These are phyloP conservation scores for Sepioteuthis lessoniana DNA, from an alignment of 2,888 invertebrate genomes.

Conservation along the genomic window DNA sequence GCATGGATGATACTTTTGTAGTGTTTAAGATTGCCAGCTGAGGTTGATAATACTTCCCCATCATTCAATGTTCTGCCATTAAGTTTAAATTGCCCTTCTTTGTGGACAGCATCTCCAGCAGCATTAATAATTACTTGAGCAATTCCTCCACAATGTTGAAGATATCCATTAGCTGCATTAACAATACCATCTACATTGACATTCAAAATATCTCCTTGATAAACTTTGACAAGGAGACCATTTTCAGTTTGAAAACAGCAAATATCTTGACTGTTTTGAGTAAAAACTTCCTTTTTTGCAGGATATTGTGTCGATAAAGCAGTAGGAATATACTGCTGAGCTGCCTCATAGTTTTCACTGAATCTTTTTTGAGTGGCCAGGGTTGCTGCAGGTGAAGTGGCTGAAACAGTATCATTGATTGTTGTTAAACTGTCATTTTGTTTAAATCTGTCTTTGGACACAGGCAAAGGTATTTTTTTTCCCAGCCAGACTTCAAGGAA, in stretches of 20 bases:
- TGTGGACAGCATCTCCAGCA: not conserved
- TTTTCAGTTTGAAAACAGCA: not conserved
- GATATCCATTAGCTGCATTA: not conserved
- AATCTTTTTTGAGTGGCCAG: no score
- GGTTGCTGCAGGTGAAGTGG: not conserved
- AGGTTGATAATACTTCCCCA: slow-evolving; percentile 34
- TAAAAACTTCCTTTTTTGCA: not conserved
- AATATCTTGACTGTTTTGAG: not conserved
- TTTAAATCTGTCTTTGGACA: not conserved
- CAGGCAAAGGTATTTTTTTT: not conserved
- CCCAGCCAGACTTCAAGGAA: not conserved
- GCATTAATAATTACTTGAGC: not conserved
- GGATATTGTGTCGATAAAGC: not conserved
- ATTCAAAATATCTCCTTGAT: not conserved
- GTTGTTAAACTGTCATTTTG: not conserved
- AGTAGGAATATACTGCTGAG: rapidly evolving
- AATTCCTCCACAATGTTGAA: not conserved
- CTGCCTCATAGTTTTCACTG: not conserved
- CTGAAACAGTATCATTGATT: not conserved
- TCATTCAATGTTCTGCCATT: not conserved
- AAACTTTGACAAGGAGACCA: slow-evolving; percentile 24
- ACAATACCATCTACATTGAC: slow-evolving; percentile 6
- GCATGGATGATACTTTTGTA: slow-evolving; percentile 41
- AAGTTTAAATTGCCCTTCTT: not conserved
- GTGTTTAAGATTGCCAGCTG: slow-evolving; percentile 8